Evolutionary conservation across 2,113 vertebrate species (phyloP), one percentile per base, ranked within the genome.

Genomic region (Limanda limanda): DNA sequence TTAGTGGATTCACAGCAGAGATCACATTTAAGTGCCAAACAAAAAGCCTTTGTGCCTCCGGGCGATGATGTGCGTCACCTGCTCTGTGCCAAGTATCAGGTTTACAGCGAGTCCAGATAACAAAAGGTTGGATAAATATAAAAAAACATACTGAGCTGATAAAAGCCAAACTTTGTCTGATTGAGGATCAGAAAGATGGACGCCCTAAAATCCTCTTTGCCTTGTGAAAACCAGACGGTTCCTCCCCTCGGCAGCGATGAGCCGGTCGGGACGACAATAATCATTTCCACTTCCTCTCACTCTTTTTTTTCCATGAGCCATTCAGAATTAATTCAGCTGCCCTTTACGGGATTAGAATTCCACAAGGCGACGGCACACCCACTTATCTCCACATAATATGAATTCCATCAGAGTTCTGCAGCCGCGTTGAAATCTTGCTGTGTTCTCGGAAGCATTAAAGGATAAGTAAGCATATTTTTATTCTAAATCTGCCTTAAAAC

Each of bases 261-360:
- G 57, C 68, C 20, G 27, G 63, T 24, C 47, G 23, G 57, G 71
- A 72, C 58, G 12, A 82, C 83, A 79, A 81, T 82, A 64, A 83
- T 78, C 74, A 81, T 86, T 90, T 84, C 78, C 71, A 81, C 79
- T 87, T 82, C 84, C 37, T 23, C 40, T 68, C 55, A 1, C 14
- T 57, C 21, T 79, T 81, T 88, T 82, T 87, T 87, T 72, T n/a
- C n/a, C 88, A 86, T 61, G 86, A 91, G 79, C 86, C 84, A 78
- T 74, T 89, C 84, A 58, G 84, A 88, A 89, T 86, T 87, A 88
- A 87, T 86, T 90, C 79, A 76, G 59, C 78, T 84, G 86, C 75
- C 84, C 86, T 87, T 90, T 83, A 83, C 77, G 68, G 78, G 84
- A 88, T 90, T 84, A 86, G 69, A 78, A 55, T 56, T 83, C 80